These are phyloP conservation scores for Drepana falcataria DNA, from an alignment of 2,888 invertebrate species.

Conservation along the genomic window DNA sequence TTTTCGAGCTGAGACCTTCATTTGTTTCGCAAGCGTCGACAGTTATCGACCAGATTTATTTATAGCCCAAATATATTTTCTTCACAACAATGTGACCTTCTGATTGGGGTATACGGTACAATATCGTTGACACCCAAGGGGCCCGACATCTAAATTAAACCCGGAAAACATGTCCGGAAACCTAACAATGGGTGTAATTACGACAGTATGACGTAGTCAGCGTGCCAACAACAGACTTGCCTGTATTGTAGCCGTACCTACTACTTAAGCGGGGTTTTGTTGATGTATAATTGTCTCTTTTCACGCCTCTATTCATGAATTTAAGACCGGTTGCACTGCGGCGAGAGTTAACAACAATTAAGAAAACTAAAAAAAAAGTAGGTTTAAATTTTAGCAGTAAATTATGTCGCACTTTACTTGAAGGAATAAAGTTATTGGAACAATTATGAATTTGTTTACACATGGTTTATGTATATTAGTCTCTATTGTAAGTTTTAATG, in stretches of 20 bases:
- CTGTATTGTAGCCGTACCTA: not conserved
- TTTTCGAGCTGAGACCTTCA: too few relatives aligned
- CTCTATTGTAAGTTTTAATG: too few relatives aligned
- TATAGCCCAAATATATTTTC: too few relatives aligned
- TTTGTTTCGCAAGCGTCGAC: too few relatives aligned
- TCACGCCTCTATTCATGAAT: conserved; percentile 2
- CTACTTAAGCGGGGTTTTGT: not conserved
- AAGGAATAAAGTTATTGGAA: too few relatives aligned
- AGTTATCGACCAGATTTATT: too few relatives aligned
- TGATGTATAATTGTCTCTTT: conserved; percentile 1
- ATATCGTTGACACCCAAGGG: not conserved
- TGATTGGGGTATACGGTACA: not conserved
- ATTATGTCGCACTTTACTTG: too few relatives aligned
- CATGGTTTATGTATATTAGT: too few relatives aligned
- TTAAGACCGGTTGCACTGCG: not conserved
- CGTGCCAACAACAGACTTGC: not conserved
- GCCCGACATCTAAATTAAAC: not conserved
- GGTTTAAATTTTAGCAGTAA: too few relatives aligned
- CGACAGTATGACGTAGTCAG: not conserved
- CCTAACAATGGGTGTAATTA: not conserved
- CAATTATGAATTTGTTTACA: too few relatives aligned
- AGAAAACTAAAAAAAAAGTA: too few relatives aligned
- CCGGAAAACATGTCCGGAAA: not conserved
- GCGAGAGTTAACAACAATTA: too few relatives aligned
- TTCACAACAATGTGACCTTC: not conserved